phyloP scores from a whole-genome alignment of 1,140 invertebrate species.

The Leptoteleia sp. region DNA sequence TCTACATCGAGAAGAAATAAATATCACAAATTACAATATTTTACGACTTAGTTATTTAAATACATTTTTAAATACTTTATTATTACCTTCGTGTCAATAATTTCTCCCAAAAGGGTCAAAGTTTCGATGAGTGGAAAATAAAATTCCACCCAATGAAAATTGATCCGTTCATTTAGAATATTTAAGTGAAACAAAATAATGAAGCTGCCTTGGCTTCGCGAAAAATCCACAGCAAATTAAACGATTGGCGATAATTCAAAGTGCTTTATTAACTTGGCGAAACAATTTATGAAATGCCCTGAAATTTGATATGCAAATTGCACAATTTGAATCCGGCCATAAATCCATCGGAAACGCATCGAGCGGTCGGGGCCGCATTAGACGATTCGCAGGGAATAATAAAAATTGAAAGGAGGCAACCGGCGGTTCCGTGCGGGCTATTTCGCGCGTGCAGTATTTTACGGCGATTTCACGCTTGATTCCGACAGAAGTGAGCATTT shows the following conservation, averaged over 20 bases:
- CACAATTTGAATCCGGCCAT: neutral
- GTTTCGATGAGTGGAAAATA: no score
- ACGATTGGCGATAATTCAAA: neutral
- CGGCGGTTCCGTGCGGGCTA: constrained; percentile 24
- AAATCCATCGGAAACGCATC: constrained; percentile 18
- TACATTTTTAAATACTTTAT: no score
- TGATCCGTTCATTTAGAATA: no score
- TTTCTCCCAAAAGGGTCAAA: no score
- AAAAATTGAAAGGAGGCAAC: constrained; percentile 33
- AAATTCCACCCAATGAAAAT: no score
- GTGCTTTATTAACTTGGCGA: neutral
- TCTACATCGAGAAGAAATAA: no score
- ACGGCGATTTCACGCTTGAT: constrained; percentile 60
- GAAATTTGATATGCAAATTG: neutral
- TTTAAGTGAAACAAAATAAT: no score
- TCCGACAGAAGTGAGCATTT: constrained; percentile 48
- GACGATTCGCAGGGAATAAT: constrained; percentile 45
- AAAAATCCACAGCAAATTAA: no score
- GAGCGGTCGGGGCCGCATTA: constrained; percentile 24
- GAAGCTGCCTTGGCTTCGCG: no score
- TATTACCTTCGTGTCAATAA: no score
- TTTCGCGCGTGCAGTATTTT: constrained; percentile 52
- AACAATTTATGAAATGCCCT: neutral
- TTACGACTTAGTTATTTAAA: no score
- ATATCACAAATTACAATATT: no score